A percentile compares a stretch with the other conserved stretches of the same genome.
phyloP scores from a whole-genome alignment of 2,113 vertebrate genomes.

The Lasiurus borealis region DNA sequence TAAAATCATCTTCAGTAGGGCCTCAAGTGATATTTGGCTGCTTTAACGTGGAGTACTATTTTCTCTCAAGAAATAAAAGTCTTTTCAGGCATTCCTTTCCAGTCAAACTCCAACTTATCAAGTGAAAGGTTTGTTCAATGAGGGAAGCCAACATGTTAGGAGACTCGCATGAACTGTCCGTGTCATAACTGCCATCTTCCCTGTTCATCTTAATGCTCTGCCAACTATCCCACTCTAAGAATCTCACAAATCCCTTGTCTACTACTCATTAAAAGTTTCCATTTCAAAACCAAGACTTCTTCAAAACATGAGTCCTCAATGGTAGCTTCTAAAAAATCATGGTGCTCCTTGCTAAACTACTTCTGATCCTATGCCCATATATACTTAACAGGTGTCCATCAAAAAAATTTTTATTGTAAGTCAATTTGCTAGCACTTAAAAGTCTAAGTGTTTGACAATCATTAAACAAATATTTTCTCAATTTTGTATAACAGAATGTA shows the following conservation, averaged over 20 bases:
- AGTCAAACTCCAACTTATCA: neutral
- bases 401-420: constrained; percentile 50
- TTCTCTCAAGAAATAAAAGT: constrained; percentile 47
- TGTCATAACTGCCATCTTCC: neutral
- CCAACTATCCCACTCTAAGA: neutral
- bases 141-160: neutral
- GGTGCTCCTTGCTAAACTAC: neutral
- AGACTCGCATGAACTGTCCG: neutral
- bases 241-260: neutral
- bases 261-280: neutral
- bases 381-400: neutral
- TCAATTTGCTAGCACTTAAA: constrained; percentile 33
- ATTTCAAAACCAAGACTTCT: constrained; percentile 23
- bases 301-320: neutral
- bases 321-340: neutral
- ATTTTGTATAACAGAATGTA: neutral
- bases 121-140: neutral
- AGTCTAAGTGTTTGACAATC: neutral
- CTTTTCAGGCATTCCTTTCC: constrained; percentile 18
- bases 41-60: neutral
- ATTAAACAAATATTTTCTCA: constrained; percentile 48
- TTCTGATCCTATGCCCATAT: neutral
- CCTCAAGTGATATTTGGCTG: constrained; percentile 21
- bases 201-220: neutral
- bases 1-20: neutral